Conservation (phyloP, 2,888 invertebrate species). For the Xylophagus ater region DNA sequence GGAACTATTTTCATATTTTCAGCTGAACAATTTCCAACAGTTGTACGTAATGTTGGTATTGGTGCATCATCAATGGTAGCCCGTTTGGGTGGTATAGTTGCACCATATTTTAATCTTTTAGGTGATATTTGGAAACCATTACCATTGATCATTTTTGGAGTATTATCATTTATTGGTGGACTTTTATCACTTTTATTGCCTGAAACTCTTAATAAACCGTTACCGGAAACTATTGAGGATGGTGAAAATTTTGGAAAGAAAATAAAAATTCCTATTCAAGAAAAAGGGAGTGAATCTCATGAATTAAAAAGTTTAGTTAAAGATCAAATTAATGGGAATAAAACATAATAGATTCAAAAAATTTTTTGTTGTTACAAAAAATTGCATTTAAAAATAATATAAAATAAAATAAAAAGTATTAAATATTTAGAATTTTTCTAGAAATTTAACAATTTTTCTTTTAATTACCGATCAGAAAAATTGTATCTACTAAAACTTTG, state of each 20-base stretch:
- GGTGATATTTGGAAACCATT: constrained; percentile 48
- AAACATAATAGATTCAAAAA: no score
- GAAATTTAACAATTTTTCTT: no score
- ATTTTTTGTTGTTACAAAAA: no score
- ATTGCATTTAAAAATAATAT: no score
- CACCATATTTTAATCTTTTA: constrained; percentile 72
- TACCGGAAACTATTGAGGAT: constrained; percentile 72
- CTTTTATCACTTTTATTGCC: constrained; percentile 60
- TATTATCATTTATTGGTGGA: constrained; percentile 58
- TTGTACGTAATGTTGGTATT: constrained; percentile 72
- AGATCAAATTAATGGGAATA: no score
- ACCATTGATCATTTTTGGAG: constrained; percentile 63
- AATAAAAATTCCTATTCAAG: no score
- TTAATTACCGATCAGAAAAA: no score
- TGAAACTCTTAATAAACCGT: constrained; percentile 63
- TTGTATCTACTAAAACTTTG: no score
- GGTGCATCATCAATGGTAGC: constrained; percentile 81
- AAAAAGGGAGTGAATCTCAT: no score
- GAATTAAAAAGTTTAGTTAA: no score
- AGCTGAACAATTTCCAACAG: constrained; percentile 64
- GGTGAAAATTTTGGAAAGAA: constrained; percentile 55
- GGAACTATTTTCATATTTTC: constrained; percentile 63
- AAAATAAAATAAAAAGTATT: no score
- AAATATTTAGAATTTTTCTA: no score
- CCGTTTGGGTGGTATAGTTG: constrained; percentile 52